Evolutionary conservation across 2,888 invertebrate species (phyloP).

Genomic region (Drosophila picticornis): DNA sequence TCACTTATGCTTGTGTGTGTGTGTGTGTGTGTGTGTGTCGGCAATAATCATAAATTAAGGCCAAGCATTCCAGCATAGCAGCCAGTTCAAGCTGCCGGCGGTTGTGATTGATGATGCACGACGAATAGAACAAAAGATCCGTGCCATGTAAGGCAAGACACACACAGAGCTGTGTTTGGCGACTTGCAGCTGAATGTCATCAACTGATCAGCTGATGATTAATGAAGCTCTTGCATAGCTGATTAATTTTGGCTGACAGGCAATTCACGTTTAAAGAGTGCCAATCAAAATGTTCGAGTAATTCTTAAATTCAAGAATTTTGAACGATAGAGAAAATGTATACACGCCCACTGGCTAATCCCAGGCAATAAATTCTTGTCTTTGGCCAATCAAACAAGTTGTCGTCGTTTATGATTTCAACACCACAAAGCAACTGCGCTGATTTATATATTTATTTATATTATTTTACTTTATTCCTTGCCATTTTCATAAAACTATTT

Average conservation of each 20-base stretch:
- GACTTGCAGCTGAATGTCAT: conserved; percentile 29
- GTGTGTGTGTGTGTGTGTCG: not conserved
- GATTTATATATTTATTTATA: conserved; percentile 48
- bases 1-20: conserved; percentile 4
- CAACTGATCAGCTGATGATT: conserved; percentile 64
- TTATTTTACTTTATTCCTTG: conserved; percentile 10
- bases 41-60: conserved; percentile 69
- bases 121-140: conserved; percentile 40
- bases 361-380: conserved; percentile 25
- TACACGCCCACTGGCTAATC: conserved; percentile 30
- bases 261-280: conserved; percentile 22
- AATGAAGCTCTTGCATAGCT: conserved; percentile 52
- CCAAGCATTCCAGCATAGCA: not conserved
- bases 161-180: conserved; percentile 11
- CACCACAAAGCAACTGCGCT: conserved; percentile 28
- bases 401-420: conserved; percentile 29
- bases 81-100: conserved; percentile 40
- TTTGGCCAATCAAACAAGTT: conserved; percentile 41
- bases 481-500: conserved; percentile 38
- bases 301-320: not conserved
- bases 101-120: conserved; percentile 64
- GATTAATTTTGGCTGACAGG: conserved; percentile 53
- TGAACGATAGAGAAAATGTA: conserved; percentile 7
- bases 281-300: conserved; percentile 2
- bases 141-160: conserved; percentile 36